Base-by-base conservation (phyloP, 1,140 invertebrate species). In the Drosophila teissieri region DNA sequence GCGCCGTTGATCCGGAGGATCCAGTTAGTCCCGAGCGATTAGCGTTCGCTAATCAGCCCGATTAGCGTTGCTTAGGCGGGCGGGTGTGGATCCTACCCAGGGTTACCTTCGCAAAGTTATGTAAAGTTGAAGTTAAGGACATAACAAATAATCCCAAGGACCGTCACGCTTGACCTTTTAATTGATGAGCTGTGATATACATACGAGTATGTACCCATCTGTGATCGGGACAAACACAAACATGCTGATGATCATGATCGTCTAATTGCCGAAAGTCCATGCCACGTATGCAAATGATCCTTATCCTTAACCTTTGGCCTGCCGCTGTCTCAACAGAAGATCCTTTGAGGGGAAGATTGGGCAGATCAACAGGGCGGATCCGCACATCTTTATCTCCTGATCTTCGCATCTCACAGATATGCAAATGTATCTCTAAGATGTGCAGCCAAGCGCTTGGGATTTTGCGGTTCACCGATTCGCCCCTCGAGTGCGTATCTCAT, bases 81-180 rank as follows among this genome's bases (percentile, higher is more conserved):
- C 77, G 80, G 84, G 68, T 63, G 73, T 78, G 84, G 63, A 69
- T 63, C 74, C 40, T 65, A 52, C 61, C 55, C 45, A 14, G 4
- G 48, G 2, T 19, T 58, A 56, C 54, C 14, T 73, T 40, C 22
- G 45, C n/a, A 40, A 45, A 60, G 73, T 88, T 88, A 88, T 88
- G 84, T 88, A 88, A 88, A 88, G 61, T 89, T 89, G 64, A 84
- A 54, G 56, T 61, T 61, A 31, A 75, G 62, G 69, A 53, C 83
- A 72, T 75, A 63, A 84, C 77, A 80, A 48, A 54, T 67, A 78
- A 73, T 61, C 64, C 48, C 49, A 39, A 12, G 15, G 12, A 39
- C 22, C 39, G 72, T 72, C 64, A 84, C 68, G 77, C 80, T 89
- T 89, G 84, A 88, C 80, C 84, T 89, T 72, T 84, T 84, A 84